A percentile compares a stretch with the other conserved stretches of the same genome.
Conservation (phyloP, 2,797 vertebrate species). For the Melanogrammus aeglefinus region DNA sequence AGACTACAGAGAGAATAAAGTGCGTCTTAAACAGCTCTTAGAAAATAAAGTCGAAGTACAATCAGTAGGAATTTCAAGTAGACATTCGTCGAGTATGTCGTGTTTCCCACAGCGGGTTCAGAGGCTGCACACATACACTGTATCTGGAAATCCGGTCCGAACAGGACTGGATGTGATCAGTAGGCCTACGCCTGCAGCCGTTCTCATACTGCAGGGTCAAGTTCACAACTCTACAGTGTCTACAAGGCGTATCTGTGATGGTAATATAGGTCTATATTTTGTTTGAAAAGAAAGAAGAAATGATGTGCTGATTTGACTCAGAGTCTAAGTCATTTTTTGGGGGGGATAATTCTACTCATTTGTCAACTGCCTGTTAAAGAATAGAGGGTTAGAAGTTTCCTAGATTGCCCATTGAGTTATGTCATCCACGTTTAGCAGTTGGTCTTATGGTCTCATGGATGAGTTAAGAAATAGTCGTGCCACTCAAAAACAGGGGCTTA, state of each 20-base stretch:
- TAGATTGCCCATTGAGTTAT: neutral
- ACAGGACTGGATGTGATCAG: neutral
- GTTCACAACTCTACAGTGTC: neutral
- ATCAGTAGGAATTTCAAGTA: slow-evolving; percentile 38
- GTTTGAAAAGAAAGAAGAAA: neutral
- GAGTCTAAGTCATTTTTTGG: neutral
- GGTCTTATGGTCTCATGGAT: neutral
- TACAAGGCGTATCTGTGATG: slow-evolving; percentile 7
- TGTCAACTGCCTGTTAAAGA: neutral
- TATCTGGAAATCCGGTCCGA: neutral
- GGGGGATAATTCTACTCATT: neutral
- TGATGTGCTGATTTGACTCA: neutral
- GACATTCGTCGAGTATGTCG: slow-evolving; percentile 25
- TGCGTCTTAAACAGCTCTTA: slow-evolving; percentile 38
- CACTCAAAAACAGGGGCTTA: neutral
- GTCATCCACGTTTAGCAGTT: neutral
- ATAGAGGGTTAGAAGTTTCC: neutral
- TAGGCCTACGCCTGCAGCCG: neutral
- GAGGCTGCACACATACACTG: neutral
- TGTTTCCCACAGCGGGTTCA: slow-evolving; percentile 1
- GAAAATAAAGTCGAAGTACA: slow-evolving; percentile 30
- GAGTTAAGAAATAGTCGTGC: neutral
- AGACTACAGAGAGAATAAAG: slow-evolving; percentile 32
- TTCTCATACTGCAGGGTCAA: neutral
- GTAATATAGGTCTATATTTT: neutral